Base-by-base conservation (phyloP, 2,888 invertebrate genomes). In the Eucera pruinosa region DNA sequence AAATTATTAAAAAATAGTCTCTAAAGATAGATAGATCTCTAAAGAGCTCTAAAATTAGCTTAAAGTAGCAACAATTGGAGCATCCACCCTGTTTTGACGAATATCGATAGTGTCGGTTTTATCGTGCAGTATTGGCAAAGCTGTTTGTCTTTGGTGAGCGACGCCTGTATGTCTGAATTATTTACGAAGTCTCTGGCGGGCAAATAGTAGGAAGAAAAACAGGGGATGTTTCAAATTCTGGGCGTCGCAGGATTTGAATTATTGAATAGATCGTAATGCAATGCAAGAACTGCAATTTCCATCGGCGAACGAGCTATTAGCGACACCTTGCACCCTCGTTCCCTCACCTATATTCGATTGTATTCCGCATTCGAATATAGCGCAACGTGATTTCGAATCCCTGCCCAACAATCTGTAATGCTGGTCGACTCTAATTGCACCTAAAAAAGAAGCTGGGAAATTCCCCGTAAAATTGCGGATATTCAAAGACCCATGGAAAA, bases 281-380 rank as follows among this genome's bases (percentile, higher is more conserved):
- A 66, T 50, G 77, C 65, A 68, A 77, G 77, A 61, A 72, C 61
- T 58, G 50, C 66, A 77, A 81, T 81, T 81, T 81, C 69, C 64
- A 72, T 50, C 55, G 68, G 62, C 50, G 60, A 20, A 43, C 30
- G n/a, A 15, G 65, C 64, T 54, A 65, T 65, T 65, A 65, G 62
- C 62, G 64, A 43, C 64, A 43, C 64, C 27, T 65, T 65, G 27
- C 23, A 41, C 64, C 11, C 33, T 25, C 20, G 27, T 41, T 64
- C 30, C 20, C 43, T 54, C 27, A 20, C 13, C n/a, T 13, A 64
- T 50, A 41, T 39, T 50, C 62, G 36, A 62, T 64, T 39, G 23
- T 39, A 7, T 25, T 20, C 20, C 4, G 13, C 2, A 7, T 18
- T 3, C 30, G 25, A 18, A 25, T n/a, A 48, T 25, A 9, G 36